Percentiles rank a stretch among this genome's conserved stretches.
Evolutionary conservation across 2,888 invertebrate species (phyloP).

Genomic region (Dastarcus helophoroides): DNA sequence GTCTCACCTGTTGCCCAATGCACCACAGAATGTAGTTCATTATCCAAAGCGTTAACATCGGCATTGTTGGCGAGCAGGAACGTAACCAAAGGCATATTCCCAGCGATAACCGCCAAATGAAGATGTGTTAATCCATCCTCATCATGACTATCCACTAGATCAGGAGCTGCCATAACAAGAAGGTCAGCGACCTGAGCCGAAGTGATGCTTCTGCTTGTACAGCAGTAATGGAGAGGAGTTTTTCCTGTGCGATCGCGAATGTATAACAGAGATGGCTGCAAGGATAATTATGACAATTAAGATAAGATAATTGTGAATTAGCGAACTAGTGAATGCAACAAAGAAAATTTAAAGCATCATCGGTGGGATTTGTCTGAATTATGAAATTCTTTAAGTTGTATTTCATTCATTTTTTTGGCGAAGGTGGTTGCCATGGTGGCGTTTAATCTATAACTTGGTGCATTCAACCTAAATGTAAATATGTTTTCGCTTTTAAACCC

Average conservation of each 20-base stretch:
- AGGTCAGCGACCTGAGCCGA: constrained; percentile 52
- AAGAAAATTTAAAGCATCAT: too few species aligned
- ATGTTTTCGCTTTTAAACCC: too few species aligned
- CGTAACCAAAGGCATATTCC: constrained; percentile 75
- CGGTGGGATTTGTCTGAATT: too few species aligned
- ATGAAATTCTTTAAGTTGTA: too few species aligned
- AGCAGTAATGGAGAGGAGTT: constrained; percentile 87
- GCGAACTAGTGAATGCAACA: too few species aligned
- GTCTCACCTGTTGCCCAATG: constrained; percentile 94
- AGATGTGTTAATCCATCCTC: constrained; percentile 92
- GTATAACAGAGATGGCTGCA: constrained; percentile 48
- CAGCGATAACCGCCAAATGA: constrained; percentile 90
- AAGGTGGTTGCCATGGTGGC: too few species aligned
- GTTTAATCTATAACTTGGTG: too few species aligned
- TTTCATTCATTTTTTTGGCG: too few species aligned
- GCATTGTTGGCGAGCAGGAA: constrained; percentile 80
- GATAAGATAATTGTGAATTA: too few species aligned
- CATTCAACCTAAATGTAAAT: too few species aligned
- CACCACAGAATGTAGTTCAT: constrained; percentile 88
- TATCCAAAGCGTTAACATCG: constrained; percentile 80
- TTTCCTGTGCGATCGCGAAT: constrained; percentile 73
- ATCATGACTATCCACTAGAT: constrained; percentile 72
- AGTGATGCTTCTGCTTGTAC: constrained; percentile 38
- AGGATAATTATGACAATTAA: constrained; percentile 10
- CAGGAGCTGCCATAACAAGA: constrained; percentile 76